Conservation (phyloP, 1,140 invertebrate genomes). For the Bombus polaris region DNA sequence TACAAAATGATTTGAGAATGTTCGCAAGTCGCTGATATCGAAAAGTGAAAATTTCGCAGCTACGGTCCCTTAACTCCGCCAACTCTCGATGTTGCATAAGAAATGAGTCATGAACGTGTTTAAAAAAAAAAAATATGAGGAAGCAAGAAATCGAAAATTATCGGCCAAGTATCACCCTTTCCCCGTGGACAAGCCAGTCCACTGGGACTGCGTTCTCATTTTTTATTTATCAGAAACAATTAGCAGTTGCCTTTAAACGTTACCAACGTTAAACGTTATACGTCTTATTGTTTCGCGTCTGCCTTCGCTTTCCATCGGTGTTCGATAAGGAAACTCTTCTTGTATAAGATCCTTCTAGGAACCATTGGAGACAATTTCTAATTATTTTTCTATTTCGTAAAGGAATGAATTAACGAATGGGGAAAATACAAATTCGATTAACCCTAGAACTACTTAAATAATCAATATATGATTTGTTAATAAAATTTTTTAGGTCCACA, state of each 20-base stretch:
- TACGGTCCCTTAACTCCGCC: neutral
- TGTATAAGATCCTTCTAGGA: neutral
- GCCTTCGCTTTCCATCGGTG: neutral
- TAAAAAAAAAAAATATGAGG: neutral
- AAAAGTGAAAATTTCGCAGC: neutral
- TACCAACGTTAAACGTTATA: neutral
- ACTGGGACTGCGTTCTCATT: neutral
- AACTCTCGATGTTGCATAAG: neutral
- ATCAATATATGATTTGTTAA: neutral
- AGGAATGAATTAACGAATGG: neutral
- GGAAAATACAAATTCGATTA: neutral
- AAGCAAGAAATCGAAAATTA: neutral
- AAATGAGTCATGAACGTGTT: neutral
- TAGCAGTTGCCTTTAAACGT: neutral
- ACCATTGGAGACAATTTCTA: neutral
- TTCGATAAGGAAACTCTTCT: neutral
- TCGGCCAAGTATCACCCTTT: neutral
- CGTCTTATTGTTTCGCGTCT: conserved; percentile 12
- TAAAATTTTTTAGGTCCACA: too few species aligned
- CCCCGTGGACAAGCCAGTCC: neutral
- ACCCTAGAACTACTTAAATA: neutral
- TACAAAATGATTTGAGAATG: neutral
- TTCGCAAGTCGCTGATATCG: neutral
- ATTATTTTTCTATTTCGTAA: neutral
- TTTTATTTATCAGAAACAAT: conserved; percentile 16